phyloP scores from a whole-genome alignment of 64 coral and sea anemone species.

The Montipora efflorescens region DNA sequence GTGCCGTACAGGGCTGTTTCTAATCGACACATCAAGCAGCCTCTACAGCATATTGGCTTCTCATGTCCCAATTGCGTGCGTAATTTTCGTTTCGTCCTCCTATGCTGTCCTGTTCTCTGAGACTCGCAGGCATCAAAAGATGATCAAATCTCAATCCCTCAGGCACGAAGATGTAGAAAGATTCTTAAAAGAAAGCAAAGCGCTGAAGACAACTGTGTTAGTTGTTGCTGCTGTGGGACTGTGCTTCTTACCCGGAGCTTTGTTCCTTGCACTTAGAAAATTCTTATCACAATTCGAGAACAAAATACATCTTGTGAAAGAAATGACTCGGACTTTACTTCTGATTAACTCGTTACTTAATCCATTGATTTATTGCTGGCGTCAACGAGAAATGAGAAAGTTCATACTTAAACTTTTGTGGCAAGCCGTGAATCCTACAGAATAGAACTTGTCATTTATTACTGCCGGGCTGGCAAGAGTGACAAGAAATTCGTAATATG shows the following conservation, averaged over 20 bases:
- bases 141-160: not conserved
- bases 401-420: not conserved
- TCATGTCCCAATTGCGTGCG: not conserved
- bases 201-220: no score
- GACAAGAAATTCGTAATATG: no score
- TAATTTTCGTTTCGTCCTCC: not conserved
- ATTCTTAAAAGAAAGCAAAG: not conserved
- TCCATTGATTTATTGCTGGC: slow-evolving; percentile 2
- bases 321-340: not conserved
- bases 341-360: not conserved
- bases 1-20: not conserved
- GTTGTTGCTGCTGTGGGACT: not conserved
- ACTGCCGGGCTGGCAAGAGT: no score
- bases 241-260: not conserved
- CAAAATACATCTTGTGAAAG: not conserved
- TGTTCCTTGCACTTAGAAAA: not conserved
- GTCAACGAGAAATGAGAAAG: not conserved
- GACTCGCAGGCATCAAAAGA: not conserved
- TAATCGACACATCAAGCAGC: not conserved
- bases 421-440: no score
- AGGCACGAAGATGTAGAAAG: not conserved
- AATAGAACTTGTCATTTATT: no score
- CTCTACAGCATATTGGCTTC: not conserved
- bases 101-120: not conserved
- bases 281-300: no score